These are phyloP conservation scores for Amphibalanus amphitrite DNA, from an alignment of 1,140 invertebrate genomes.

Conservation along the genomic window DNA sequence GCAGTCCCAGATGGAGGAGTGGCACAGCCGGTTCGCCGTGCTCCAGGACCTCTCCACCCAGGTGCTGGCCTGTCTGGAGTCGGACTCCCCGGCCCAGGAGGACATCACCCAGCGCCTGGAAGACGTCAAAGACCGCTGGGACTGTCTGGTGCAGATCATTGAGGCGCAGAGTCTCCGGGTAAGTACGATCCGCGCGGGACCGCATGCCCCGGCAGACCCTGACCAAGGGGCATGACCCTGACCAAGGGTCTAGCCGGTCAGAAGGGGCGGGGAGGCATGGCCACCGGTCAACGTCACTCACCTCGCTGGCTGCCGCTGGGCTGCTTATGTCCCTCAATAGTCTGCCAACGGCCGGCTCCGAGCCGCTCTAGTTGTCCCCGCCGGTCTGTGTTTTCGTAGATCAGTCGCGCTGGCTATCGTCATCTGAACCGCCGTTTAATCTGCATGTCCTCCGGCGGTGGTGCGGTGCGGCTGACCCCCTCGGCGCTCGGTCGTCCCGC, in stretches of 20 bases:
- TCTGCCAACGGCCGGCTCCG: no score
- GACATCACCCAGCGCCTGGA: conserved; percentile 30
- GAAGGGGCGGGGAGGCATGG: no score
- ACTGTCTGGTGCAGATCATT: conserved; percentile 60
- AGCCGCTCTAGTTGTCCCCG: no score
- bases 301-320: no score
- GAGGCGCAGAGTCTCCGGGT: conserved; percentile 57
- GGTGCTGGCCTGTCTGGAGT: conserved; percentile 17
- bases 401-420: no score
- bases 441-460: conserved; percentile 1
- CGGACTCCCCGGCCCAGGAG: conserved; percentile 16
- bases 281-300: no score
- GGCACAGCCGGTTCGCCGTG: conserved; percentile 32
- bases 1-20: conserved; percentile 44
- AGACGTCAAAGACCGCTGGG: conserved; percentile 55
- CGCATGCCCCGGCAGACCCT: no score
- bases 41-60: conserved; percentile 29
- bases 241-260: no score
- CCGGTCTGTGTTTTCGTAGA: neutral
- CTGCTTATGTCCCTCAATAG: no score
- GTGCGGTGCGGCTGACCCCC: neutral
- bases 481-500: neutral
- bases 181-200: conserved; percentile 10
- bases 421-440: no score
- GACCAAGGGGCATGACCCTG: no score